These are phyloP conservation scores for Campylorhamphus procurvoides DNA, from an alignment of 2,113 vertebrate species.

Conservation along the genomic window DNA sequence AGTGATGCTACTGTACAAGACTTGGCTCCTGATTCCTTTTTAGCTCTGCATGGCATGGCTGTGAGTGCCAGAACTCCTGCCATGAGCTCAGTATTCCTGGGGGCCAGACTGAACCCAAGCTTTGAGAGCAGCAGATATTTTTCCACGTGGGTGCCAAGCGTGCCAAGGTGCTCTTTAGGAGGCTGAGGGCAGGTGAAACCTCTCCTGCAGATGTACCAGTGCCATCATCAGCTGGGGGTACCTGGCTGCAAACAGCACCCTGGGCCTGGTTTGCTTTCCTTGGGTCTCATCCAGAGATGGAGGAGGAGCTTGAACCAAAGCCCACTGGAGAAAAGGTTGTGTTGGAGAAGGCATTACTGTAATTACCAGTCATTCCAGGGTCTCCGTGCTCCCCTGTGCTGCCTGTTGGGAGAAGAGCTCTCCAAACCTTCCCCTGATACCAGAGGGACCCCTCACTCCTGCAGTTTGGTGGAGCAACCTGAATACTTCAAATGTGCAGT, in stretches of 20 bases:
- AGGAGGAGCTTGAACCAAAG: conserved; percentile 34
- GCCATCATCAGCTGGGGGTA: background rate
- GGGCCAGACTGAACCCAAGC: background rate
- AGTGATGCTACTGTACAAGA: background rate
- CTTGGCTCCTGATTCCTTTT: background rate
- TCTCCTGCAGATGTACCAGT: background rate
- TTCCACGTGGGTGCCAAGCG: background rate
- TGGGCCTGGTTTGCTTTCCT: conserved; percentile 21
- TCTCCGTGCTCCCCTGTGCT: background rate
- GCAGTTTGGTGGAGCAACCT: background rate
- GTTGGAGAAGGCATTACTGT: background rate
- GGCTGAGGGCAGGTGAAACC: background rate
- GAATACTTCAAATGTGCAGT: background rate
- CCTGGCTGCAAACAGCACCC: background rate
- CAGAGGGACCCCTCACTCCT: background rate
- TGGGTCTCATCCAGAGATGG: background rate
- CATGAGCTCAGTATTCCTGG: background rate
- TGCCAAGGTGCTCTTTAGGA: background rate
- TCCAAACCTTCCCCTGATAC: background rate
- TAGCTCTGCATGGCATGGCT: background rate
- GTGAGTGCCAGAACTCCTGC: background rate
- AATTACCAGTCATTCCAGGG: background rate
- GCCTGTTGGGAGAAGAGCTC: background rate
- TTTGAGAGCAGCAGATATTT: background rate
- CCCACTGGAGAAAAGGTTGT: conserved; percentile 39